phyloP scores from a whole-genome alignment of 1,140 invertebrate species.

The Calephelis nemesis region DNA sequence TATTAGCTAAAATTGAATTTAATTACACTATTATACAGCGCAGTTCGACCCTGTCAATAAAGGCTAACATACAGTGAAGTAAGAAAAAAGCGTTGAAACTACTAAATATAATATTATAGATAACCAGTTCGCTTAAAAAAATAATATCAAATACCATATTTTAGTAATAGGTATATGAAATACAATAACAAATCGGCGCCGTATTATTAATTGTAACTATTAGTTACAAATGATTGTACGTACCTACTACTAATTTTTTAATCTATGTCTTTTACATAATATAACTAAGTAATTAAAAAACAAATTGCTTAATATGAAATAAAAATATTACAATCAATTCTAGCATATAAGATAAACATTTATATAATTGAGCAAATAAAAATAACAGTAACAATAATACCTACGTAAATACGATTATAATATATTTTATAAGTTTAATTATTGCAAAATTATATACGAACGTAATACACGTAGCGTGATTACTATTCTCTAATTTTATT shows the following conservation, averaged over 20 bases:
- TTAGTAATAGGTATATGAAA: conserved; percentile 19
- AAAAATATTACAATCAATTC: conserved; percentile 55
- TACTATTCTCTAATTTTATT: conserved; percentile 60
- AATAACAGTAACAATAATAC: conserved; percentile 73
- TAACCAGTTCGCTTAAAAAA: conserved; percentile 2
- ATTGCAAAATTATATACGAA: conserved; percentile 59
- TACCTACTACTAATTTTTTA: conserved; percentile 16
- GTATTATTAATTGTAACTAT: neutral
- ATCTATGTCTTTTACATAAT: conserved; percentile 25
- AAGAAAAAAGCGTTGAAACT: conserved; percentile 35
- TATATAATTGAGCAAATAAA: conserved; percentile 77
- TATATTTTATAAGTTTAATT: conserved; percentile 53
- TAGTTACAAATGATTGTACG: conserved; percentile 1
- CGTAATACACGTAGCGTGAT: conserved; percentile 50
- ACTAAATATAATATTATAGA: conserved; percentile 9
- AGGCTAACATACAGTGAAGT: conserved; percentile 52
- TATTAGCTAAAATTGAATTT: conserved; percentile 71
- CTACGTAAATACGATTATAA: conserved; percentile 59
- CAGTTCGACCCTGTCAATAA: conserved; percentile 74
- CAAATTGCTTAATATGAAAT: conserved; percentile 30
- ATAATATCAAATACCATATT: conserved; percentile 6
- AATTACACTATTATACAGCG: conserved; percentile 71
- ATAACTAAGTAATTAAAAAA: conserved; percentile 32
- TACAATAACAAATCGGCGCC: conserved; percentile 21
- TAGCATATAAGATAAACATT: conserved; percentile 67